These are phyloP conservation scores for Sitodiplosis mosellana DNA, from an alignment of 1,140 invertebrate species.

Conservation along the genomic window DNA sequence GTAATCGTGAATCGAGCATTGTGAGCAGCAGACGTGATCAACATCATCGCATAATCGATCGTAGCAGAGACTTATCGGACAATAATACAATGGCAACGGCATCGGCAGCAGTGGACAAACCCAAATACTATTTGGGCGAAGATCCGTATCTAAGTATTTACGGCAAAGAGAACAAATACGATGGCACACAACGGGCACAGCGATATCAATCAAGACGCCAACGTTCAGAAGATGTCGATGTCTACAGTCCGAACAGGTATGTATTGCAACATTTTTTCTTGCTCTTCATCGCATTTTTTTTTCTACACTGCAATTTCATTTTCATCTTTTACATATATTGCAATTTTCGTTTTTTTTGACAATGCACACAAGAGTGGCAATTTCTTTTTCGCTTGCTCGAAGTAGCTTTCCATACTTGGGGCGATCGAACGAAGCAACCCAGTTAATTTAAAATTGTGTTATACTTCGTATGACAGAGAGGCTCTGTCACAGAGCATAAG, in stretches of 20 bases:
- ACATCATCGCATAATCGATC: neutral
- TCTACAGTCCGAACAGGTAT: neutral
- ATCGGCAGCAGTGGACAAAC: slow-evolving; percentile 20
- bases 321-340: no score
- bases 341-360: no score
- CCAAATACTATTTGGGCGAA: slow-evolving; percentile 64
- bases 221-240: neutral
- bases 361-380: no score
- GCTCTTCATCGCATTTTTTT: no score
- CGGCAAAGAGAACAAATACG: slow-evolving; percentile 59
- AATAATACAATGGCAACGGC: slow-evolving; percentile 26
- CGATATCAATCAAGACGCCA: neutral
- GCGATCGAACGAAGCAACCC: no score
- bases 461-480: no score
- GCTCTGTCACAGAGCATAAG: no score
- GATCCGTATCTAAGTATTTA: slow-evolving; percentile 65
- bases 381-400: no score
- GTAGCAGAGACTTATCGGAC: slow-evolving; percentile 3
- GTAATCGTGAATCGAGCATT: slow-evolving; percentile 4
- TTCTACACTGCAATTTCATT: no score
- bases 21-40: neutral
- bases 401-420: no score
- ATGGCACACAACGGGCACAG: slow-evolving; percentile 10
- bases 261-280: neutral
- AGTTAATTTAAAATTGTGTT: no score